These are phyloP conservation scores for Spongilla lacustris DNA, from an alignment of 37 sponge, comb jelly and placozoan genomes.

Conservation along the genomic window DNA sequence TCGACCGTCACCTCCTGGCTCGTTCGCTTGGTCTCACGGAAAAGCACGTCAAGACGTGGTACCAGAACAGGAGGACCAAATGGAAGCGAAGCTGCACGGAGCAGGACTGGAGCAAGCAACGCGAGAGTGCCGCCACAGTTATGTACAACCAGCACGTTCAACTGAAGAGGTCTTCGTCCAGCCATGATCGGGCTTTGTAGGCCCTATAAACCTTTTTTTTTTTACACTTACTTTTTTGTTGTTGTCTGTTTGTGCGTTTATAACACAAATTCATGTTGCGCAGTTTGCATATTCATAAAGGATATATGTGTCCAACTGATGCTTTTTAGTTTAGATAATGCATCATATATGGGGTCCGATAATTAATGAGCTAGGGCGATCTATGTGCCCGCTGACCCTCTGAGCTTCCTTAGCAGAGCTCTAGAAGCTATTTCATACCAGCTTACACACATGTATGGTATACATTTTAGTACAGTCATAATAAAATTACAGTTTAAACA, in stretches of 20 bases:
- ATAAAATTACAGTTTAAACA: too few relatives aligned
- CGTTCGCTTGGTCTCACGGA: constrained; percentile 56
- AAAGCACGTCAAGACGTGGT: constrained; percentile 85
- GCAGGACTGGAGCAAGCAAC: constrained; percentile 70
- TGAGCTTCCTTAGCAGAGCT: too few relatives aligned
- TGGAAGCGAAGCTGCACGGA: constrained; percentile 76
- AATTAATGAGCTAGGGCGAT: too few relatives aligned
- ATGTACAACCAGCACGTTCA: constrained; percentile 77
- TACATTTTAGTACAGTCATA: too few relatives aligned
- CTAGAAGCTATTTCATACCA: too few relatives aligned
- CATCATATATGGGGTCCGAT: too few relatives aligned
- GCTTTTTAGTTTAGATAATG: too few relatives aligned
- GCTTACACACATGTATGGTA: too few relatives aligned
- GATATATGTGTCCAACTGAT: too few relatives aligned
- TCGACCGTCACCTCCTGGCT: constrained; percentile 56
- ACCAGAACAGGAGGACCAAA: constrained; percentile 80
- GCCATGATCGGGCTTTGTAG: neutral
- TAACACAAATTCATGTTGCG: neutral
- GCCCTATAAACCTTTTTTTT: neutral
- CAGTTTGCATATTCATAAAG: neutral
- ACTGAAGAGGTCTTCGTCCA: neutral
- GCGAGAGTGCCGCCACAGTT: constrained; percentile 61
- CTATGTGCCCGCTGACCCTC: too few relatives aligned
- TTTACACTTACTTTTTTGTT: neutral
- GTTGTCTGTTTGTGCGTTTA: neutral